A percentile compares a stretch with the other conserved stretches of the same genome.
phyloP scores from a whole-genome alignment of 2,113 vertebrate species.

The Apteryx owenii region DNA sequence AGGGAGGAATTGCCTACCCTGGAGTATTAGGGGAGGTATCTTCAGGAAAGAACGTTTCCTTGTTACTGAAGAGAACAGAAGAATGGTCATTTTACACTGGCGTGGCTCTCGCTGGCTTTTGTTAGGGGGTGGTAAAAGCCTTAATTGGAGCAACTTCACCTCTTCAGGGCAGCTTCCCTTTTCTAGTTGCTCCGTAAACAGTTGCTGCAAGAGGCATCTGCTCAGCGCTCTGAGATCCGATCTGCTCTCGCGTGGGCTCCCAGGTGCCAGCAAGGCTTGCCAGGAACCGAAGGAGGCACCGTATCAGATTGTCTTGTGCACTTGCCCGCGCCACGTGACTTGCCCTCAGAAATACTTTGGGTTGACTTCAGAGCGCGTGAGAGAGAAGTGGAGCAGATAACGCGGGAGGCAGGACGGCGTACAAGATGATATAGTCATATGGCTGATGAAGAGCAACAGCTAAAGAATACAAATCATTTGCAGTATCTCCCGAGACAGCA shows the following conservation, averaged over 20 bases:
- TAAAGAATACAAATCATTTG: neutral
- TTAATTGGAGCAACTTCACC: neutral
- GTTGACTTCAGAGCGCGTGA: neutral
- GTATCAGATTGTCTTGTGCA: neutral
- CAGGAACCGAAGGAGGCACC: neutral
- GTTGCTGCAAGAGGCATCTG: neutral
- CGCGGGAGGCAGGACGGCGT: neutral
- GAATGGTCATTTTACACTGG: too few species aligned
- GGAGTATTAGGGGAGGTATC: too few species aligned
- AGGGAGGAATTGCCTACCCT: neutral
- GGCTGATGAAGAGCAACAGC: neutral
- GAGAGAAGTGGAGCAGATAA: neutral
- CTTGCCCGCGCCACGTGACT: neutral
- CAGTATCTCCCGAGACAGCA: neutral
- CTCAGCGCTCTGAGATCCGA: neutral
- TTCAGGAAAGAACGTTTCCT: neutral
- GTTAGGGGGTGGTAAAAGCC: neutral
- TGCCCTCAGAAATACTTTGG: too few species aligned
- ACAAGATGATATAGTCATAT: neutral
- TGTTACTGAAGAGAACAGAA: neutral
- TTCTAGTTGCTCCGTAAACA: rapidly evolving
- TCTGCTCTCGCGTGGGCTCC: rapidly evolving
- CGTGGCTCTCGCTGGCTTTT: neutral
- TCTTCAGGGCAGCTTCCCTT: neutral
- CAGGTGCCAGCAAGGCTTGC: neutral